Evolutionary conservation across 1,140 invertebrate species (phyloP), one percentile per base, ranked within the genome.

Genomic region (Temnothorax nylanderi): DNA sequence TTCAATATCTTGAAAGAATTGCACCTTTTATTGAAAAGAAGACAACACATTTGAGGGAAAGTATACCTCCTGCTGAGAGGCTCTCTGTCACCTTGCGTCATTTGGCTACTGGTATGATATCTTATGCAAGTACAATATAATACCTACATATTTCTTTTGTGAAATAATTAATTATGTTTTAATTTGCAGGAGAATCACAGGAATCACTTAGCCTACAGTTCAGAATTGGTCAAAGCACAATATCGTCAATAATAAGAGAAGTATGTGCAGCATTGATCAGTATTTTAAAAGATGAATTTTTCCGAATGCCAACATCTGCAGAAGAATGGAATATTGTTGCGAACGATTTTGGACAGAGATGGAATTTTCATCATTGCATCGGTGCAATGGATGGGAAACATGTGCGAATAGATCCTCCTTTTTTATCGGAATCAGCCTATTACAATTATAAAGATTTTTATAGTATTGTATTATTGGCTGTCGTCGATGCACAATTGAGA

Each of bases 381-480:
- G n/a, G n/a, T n/a, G n/a, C n/a, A n/a, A n/a, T n/a, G n/a, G 13
- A 64, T 64, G 60, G 32, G 4, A 65, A 65, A 41, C 62, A 65
- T 41, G 18, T 65, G 2, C 62, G 62, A 65, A 65, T 65, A 65
- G 13, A 65, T 65, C 34, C 16, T 37, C 34, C 62, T 65, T 1
- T 65, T 2, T 34, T 11, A 65, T 65, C 34, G 5, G 62, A 34
- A 21, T 67, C 37, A 44, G 64, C 64, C 7, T 67, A 67, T 11
- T 67, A 67, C n/a, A 44, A 65, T 44, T 67, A 67, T 21, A 67
- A 67, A 67, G 64, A 67, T 67, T 67, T 67, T 44, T 10, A 44
- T 1, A 67, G 37, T 11, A 44, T 67, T 44, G 37, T 67, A 11
- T 21, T 67, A 11, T 5, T 67, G 7, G 64, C 37, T 67, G 13